Conservation (phyloP, 2,888 invertebrate species). For the Ectropis crepuscularia region DNA sequence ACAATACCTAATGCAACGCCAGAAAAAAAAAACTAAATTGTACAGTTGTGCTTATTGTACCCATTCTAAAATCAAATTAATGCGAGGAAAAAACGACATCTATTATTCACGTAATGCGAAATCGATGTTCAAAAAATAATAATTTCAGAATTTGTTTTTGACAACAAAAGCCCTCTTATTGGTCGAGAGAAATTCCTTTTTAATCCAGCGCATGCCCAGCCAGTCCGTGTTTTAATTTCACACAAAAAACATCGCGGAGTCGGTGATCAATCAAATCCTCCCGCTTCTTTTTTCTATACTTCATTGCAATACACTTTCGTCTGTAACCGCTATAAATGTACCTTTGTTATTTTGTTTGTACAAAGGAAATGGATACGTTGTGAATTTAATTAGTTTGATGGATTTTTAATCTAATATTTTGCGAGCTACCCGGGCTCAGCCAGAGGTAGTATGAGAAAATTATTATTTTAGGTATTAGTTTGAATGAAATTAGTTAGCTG, state of each 20-base stretch:
- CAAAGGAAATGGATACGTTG: slow-evolving; percentile 77
- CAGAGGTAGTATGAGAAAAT: not conserved
- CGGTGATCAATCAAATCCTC: slow-evolving; percentile 84
- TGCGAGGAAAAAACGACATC: slow-evolving; percentile 44
- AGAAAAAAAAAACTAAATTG: not conserved
- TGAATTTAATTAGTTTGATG: slow-evolving; percentile 77
- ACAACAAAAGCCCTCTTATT: slow-evolving; percentile 70
- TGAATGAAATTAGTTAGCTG: too few relatives aligned
- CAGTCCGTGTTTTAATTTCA: slow-evolving; percentile 81
- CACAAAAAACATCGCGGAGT: slow-evolving; percentile 78
- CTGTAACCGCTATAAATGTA: slow-evolving; percentile 78
- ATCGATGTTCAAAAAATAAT: slow-evolving; percentile 70
- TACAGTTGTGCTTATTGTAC: not conserved
- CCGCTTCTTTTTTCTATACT: slow-evolving; percentile 75
- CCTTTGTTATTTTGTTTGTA: slow-evolving; percentile 77
- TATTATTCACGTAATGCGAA: slow-evolving; percentile 63
- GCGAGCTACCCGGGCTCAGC: slow-evolving; percentile 7
- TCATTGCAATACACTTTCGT: slow-evolving; percentile 81
- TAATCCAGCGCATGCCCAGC: slow-evolving; percentile 80
- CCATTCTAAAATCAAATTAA: slow-evolving; percentile 24
- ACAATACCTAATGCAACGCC: too few relatives aligned
- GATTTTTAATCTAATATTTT: slow-evolving; percentile 59
- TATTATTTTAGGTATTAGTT: too few relatives aligned
- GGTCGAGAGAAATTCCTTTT: slow-evolving; percentile 76
- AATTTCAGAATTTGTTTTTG: slow-evolving; percentile 68